Conservation (phyloP, 2,113 vertebrate genomes). For the Electrona antarctica region DNA sequence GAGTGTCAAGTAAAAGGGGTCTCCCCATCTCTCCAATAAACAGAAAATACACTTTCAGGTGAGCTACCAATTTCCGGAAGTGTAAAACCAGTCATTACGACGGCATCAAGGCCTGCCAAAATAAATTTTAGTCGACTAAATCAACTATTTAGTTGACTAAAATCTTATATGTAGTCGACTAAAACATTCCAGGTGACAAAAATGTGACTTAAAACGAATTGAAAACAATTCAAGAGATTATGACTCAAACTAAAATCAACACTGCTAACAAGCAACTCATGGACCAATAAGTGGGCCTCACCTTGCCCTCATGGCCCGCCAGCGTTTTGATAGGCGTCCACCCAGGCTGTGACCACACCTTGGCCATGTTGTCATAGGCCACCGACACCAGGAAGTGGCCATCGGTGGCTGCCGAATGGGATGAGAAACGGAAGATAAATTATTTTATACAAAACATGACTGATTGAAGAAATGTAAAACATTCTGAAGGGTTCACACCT, state of each 20-base stretch:
- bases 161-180: too few species aligned
- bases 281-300: not conserved
- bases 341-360: constrained; percentile 96
- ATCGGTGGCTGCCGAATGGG: constrained; percentile 82
- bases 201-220: too few species aligned
- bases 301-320: constrained; percentile 95
- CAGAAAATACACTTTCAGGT: too few species aligned
- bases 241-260: too few species aligned
- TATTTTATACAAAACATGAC: not conserved
- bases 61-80: too few species aligned
- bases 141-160: too few species aligned
- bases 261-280: not conserved
- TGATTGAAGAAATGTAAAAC: not conserved
- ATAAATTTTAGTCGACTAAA: too few species aligned
- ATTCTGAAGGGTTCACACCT: not conserved
- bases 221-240: too few species aligned
- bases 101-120: too few species aligned
- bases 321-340: constrained; percentile 96
- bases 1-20: too few species aligned
- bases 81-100: too few species aligned
- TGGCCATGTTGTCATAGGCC: constrained; percentile 94
- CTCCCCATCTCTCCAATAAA: too few species aligned
- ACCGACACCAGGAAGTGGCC: constrained; percentile 93
- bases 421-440: not conserved
- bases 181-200: not conserved